phyloP scores from a whole-genome alignment of 2,113 vertebrate genomes.

The Clarias macrocephalus region DNA sequence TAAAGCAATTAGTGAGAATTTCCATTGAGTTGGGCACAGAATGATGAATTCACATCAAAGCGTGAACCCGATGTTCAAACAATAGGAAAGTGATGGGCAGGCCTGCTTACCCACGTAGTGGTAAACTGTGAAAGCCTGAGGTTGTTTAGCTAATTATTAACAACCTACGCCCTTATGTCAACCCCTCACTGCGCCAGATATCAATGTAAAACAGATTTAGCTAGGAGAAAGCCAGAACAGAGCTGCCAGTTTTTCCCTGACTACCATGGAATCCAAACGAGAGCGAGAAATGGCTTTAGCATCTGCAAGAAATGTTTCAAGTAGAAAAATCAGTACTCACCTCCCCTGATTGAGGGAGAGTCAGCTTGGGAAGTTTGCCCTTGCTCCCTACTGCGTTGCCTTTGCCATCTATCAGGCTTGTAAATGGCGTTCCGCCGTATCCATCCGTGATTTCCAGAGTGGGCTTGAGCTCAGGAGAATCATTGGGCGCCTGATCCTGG shows the following conservation, averaged over 20 bases:
- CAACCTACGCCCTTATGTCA: constrained; percentile 49
- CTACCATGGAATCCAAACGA: constrained; percentile 21
- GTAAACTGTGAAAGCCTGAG: constrained; percentile 31
- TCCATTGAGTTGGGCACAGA: not conserved
- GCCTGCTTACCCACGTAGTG: not conserved
- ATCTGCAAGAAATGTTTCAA: constrained; percentile 23
- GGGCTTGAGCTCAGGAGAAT: constrained; percentile 88
- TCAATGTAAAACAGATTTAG: constrained; percentile 49
- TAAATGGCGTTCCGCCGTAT: constrained; percentile 80
- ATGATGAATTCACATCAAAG: not conserved
- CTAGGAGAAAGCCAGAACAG: constrained; percentile 22
- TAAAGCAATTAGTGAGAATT: constrained; percentile 24
- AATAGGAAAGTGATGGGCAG: constrained; percentile 18
- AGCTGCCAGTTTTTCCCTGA: constrained; percentile 28
- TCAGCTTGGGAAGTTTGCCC: constrained; percentile 93
- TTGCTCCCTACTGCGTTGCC: constrained; percentile 78
- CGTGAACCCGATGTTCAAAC: not conserved
- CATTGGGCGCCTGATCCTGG: constrained; percentile 84
- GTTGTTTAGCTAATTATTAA: constrained; percentile 51
- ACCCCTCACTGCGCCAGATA: constrained; percentile 40
- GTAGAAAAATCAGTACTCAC: constrained; percentile 67
- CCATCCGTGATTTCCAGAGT: constrained; percentile 81
- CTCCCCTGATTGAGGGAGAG: constrained; percentile 85
- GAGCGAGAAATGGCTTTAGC: constrained; percentile 20
- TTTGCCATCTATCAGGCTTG: constrained; percentile 80